These are phyloP conservation scores for Halocynthia aurantium DNA, from an alignment of 23 tunicate species.

Conservation along the genomic window DNA sequence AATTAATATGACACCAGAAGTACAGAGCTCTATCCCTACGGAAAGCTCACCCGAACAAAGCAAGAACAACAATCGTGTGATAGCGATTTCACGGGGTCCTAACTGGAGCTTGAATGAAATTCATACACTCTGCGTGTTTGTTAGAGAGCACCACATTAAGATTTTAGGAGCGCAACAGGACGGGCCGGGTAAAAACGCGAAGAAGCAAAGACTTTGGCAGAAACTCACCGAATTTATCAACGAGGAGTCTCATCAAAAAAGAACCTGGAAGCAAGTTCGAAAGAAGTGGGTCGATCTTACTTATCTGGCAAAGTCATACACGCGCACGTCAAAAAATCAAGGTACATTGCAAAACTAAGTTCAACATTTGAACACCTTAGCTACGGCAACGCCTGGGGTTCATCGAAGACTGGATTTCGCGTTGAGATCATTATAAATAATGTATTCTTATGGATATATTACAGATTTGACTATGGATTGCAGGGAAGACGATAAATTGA, in stretches of 20 bases:
- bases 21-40: background rate
- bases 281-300: slow-evolving; percentile 84
- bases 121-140: slow-evolving; percentile 45
- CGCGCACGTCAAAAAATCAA: background rate
- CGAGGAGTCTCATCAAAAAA: slow-evolving; percentile 14
- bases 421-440: too few species aligned
- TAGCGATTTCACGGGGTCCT: slow-evolving; percentile 20
- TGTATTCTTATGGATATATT: too few species aligned
- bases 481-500: slow-evolving; percentile 4
- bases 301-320: slow-evolving; percentile 28
- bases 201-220: slow-evolving; percentile 57
- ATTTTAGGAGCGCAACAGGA: slow-evolving; percentile 34
- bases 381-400: too few species aligned
- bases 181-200: slow-evolving; percentile 52
- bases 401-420: too few species aligned
- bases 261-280: slow-evolving; percentile 77
- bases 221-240: slow-evolving; percentile 38
- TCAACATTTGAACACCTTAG: too few species aligned
- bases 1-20: slow-evolving; percentile 2
- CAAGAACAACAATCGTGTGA: background rate
- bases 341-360: too few species aligned
- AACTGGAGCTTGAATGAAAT: slow-evolving; percentile 45
- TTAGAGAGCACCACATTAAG: slow-evolving; percentile 37
- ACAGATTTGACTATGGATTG: background rate
- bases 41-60: background rate